Percentiles rank a stretch among this genome's conserved stretches.
Conservation (phyloP, 2,797 vertebrate genomes). For the Adrianichthys oophorus region DNA sequence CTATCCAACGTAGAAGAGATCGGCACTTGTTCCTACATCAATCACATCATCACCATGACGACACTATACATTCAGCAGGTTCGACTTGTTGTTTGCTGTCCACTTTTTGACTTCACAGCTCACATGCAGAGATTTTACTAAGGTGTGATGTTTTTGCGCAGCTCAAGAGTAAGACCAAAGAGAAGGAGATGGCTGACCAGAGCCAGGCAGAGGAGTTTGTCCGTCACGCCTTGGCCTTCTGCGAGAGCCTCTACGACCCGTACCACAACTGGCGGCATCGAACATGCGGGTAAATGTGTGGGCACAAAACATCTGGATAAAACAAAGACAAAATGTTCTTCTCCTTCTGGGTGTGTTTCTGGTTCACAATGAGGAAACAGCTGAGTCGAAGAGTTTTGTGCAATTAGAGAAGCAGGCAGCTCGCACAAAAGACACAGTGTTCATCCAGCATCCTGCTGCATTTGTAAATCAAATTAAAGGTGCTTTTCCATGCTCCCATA, state of each 20-base stretch:
- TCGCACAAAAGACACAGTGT: neutral
- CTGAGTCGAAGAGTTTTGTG: neutral
- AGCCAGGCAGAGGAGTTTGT: slow-evolving; percentile 95
- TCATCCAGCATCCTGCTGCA: neutral
- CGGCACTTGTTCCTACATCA: slow-evolving; percentile 96
- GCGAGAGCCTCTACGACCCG: slow-evolving; percentile 96
- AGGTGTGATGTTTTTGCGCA: slow-evolving; percentile 45
- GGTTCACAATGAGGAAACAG: neutral
- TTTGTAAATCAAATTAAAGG: slow-evolving; percentile 2
- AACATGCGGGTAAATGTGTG: slow-evolving; percentile 82
- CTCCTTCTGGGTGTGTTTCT: too few relatives aligned
- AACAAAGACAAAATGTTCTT: too few relatives aligned
- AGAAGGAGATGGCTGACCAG: slow-evolving; percentile 95
- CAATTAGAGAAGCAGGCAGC: neutral
- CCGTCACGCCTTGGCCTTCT: slow-evolving; percentile 91
- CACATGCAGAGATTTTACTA: neutral
- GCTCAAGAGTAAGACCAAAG: slow-evolving; percentile 97
- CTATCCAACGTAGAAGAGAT: slow-evolving; percentile 97
- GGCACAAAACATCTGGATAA: neutral
- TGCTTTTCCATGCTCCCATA: neutral
- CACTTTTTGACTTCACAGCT: neutral
- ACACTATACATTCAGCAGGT: slow-evolving; percentile 98
- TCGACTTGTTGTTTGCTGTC: slow-evolving; percentile 25
- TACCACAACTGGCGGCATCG: slow-evolving; percentile 95
- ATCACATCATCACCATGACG: slow-evolving; percentile 97